Conservation (phyloP, 2,113 vertebrate species). For the Nerophis lumbriciformis region DNA sequence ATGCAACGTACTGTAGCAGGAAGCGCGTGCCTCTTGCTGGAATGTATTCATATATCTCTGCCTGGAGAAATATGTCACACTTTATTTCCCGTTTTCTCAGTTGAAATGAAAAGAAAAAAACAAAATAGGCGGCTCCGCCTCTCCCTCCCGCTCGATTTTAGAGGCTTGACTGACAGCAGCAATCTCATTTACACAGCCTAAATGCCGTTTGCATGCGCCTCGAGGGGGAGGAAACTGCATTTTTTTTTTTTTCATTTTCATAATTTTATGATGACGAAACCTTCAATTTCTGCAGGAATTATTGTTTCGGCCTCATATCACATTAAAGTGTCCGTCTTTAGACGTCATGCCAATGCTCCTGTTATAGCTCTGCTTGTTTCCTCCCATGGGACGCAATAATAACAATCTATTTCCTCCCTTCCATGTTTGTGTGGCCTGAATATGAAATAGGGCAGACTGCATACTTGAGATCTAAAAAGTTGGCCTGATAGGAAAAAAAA, state of each 20-base stretch:
- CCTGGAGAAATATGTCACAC: neutral
- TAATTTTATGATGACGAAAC: constrained; percentile 47
- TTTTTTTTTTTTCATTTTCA: constrained; percentile 36
- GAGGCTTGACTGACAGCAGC: constrained; percentile 51
- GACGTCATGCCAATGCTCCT: neutral
- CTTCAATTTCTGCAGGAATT: constrained; percentile 40
- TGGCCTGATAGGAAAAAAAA: neutral
- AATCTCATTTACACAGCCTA: constrained; percentile 43
- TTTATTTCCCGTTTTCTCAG: neutral
- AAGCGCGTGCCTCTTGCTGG: neutral
- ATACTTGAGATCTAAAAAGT: neutral
- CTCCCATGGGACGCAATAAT: neutral
- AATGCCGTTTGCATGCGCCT: constrained; percentile 47
- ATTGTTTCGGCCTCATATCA: constrained; percentile 35
- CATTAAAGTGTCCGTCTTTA: constrained; percentile 57
- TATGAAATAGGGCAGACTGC: constrained; percentile 1
- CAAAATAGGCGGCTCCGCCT: too few species aligned
- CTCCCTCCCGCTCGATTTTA: neutral
- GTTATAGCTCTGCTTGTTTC: neutral
- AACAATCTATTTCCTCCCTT: neutral
- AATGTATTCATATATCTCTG: neutral
- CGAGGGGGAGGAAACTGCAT: neutral
- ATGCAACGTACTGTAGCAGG: neutral
- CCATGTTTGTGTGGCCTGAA: neutral
- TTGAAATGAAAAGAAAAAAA: neutral